A percentile compares a stretch with the other conserved stretches of the same genome.
phyloP scores from a whole-genome alignment of 1,140 invertebrate species.

The Drosophila auraria region DNA sequence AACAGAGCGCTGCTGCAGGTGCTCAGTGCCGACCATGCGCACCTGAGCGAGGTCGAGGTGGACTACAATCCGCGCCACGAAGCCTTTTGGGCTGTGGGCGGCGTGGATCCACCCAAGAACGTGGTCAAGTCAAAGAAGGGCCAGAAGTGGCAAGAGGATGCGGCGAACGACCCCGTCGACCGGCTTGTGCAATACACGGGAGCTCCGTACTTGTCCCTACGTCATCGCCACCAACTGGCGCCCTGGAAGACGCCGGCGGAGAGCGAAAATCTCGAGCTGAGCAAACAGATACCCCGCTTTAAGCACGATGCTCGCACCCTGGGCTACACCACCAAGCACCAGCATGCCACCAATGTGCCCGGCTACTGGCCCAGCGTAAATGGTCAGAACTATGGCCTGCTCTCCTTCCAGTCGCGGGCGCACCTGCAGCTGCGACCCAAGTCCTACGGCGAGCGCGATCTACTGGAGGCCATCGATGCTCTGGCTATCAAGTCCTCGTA shows the following conservation, averaged over 20 bases:
- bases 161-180: conserved; percentile 87
- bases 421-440: conserved; percentile 86
- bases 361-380: conserved; percentile 92
- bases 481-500: conserved; percentile 92
- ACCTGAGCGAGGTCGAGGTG: conserved; percentile 89
- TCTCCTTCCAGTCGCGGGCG: conserved; percentile 90
- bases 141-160: conserved; percentile 81
- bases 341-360: conserved; percentile 90
- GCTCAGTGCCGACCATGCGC: conserved; percentile 86
- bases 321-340: conserved; percentile 86
- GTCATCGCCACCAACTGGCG: conserved; percentile 88
- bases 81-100: conserved; percentile 92
- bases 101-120: conserved; percentile 86
- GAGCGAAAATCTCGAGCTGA: conserved; percentile 81
- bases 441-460: conserved; percentile 85
- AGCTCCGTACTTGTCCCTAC: conserved; percentile 88
- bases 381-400: conserved; percentile 89
- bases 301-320: conserved; percentile 87
- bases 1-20: conserved; percentile 88
- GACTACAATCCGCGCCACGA: conserved; percentile 91
- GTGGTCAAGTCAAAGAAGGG: conserved; percentile 84
- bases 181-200: conserved; percentile 89
- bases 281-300: conserved; percentile 86
- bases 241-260: conserved; percentile 87
- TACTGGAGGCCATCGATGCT: conserved; percentile 88